A percentile compares a stretch with the other conserved stretches of the same genome.
phyloP scores from a whole-genome alignment of 2,888 invertebrate species.

The Falcaria lacertinaria region DNA sequence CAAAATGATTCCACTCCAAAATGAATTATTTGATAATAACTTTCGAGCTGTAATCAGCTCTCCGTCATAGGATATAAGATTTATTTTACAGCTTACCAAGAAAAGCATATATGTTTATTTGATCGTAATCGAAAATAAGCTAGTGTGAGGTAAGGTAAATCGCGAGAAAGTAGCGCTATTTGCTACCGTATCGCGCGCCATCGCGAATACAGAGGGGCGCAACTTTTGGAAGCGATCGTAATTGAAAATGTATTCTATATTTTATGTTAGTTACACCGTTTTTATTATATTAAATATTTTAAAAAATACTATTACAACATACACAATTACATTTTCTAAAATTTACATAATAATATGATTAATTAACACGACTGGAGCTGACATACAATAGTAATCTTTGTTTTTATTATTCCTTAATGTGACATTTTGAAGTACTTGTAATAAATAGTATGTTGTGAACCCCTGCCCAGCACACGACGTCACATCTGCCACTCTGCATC shows the following conservation, averaged over 20 bases:
- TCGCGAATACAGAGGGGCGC: conserved; percentile 44
- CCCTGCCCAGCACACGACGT: conserved; percentile 47
- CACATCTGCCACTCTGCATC: conserved; percentile 72
- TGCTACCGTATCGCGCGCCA: conserved; percentile 78
- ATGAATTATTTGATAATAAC: conserved; percentile 20
- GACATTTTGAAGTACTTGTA: too few relatives aligned
- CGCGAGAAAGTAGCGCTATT: conserved; percentile 75
- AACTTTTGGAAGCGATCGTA: conserved; percentile 32
- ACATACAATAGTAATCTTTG: too few relatives aligned
- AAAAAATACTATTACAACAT: too few relatives aligned
- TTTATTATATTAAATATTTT: too few relatives aligned
- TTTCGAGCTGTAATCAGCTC: conserved; percentile 9
- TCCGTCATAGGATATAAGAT: conserved; percentile 10
- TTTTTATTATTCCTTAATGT: too few relatives aligned
- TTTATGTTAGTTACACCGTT: too few relatives aligned
- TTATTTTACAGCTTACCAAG: conserved; percentile 12
- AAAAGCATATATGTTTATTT: conserved; percentile 6
- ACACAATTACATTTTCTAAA: too few relatives aligned
- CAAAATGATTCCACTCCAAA: conserved; percentile 29
- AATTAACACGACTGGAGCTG: too few relatives aligned
- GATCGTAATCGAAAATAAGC: conserved; percentile 34
- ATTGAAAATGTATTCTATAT: neutral
- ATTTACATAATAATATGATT: too few relatives aligned
- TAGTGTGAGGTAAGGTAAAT: conserved; percentile 73
- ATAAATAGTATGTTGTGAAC: conserved; percentile 38